Conservation (phyloP, 2,888 invertebrate genomes). For the Thysanoteuthis rhombus region DNA sequence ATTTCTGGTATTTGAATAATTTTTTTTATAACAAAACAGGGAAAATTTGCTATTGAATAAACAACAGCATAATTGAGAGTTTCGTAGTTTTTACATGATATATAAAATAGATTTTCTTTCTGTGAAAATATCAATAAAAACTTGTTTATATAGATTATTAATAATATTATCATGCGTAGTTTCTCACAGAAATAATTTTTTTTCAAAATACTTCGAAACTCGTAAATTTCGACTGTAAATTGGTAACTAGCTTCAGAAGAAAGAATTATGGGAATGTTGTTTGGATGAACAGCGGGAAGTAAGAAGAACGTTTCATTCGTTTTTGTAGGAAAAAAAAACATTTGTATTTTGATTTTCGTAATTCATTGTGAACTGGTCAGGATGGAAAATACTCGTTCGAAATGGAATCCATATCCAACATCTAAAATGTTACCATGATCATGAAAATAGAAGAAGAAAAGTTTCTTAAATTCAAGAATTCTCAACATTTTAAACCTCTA, state of each 20-base stretch:
- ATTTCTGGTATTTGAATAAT: no score
- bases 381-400: neutral
- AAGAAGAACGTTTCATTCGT: neutral
- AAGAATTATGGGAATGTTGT: slow-evolving; percentile 30
- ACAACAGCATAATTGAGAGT: no score
- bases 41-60: no score
- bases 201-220: neutral
- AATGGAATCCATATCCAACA: neutral
- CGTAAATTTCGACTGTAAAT: neutral
- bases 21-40: no score
- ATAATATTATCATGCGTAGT: no score
- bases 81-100: no score
- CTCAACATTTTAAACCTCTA: neutral
- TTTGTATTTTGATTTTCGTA: neutral
- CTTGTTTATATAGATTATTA: neutral
- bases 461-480: neutral
- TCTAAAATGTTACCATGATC: neutral
- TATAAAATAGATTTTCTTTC: neutral
- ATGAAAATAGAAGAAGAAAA: neutral
- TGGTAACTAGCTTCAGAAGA: neutral
- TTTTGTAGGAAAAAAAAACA: neutral
- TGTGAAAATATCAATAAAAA: neutral
- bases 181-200: neutral
- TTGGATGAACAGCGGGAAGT: slow-evolving; percentile 24
- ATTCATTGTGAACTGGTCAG: neutral